Conservation (phyloP, 2,888 invertebrate species). For the Deilephila elpenor region DNA sequence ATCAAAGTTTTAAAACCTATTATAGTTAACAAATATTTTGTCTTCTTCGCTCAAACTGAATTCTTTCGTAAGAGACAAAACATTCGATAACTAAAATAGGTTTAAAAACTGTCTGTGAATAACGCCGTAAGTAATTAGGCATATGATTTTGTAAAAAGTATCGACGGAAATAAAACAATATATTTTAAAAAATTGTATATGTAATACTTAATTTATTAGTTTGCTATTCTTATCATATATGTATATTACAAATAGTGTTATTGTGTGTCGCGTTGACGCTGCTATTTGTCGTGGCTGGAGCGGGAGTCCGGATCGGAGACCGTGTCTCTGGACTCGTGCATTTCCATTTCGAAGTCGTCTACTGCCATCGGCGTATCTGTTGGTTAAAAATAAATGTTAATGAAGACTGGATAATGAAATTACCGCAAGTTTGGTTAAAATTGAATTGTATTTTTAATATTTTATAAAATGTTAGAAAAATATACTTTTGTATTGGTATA, state of each 20-base stretch:
- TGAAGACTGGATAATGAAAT: neutral
- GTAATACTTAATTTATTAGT: constrained; percentile 17
- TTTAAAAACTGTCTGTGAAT: too few relatives aligned
- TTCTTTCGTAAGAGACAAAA: too few relatives aligned
- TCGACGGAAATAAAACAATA: too few relatives aligned
- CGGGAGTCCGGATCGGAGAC: constrained; percentile 72
- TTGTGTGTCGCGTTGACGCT: neutral
- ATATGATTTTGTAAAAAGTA: too few relatives aligned
- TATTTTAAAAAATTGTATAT: neutral
- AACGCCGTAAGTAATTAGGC: too few relatives aligned
- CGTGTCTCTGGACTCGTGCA: constrained; percentile 61
- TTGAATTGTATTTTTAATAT: neutral
- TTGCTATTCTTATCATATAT: neutral
- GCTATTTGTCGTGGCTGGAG: constrained; percentile 72
- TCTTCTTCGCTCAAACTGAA: too few relatives aligned
- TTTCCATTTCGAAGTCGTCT: constrained; percentile 76
- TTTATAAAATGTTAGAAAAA: too few relatives aligned
- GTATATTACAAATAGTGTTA: neutral
- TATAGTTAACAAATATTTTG: too few relatives aligned
- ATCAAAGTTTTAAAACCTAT: too few relatives aligned
- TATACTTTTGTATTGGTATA: too few relatives aligned
- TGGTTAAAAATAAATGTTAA: neutral
- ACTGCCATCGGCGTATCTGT: constrained; percentile 79
- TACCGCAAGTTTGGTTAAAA: neutral
- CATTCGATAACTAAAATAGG: too few relatives aligned